Evolutionary conservation across 64 coral and sea anemone species (phyloP), one percentile per base, ranked within the genome.

Genomic region (Orbicella faveolata): DNA sequence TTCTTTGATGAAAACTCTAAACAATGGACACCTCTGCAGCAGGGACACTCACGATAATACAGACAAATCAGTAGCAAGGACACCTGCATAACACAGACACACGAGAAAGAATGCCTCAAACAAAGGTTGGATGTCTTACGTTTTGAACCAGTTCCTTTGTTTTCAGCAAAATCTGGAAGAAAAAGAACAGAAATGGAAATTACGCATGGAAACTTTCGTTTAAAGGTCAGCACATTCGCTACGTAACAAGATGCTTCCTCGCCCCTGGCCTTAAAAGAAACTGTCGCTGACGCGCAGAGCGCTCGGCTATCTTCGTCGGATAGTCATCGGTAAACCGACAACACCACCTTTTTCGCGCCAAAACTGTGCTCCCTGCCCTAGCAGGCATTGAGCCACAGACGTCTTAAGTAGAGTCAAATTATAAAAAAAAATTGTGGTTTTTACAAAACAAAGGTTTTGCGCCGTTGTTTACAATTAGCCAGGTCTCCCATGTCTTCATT

Each of bases 81-180:
- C 12, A 59, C 0, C 10, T 15, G 55, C 44, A 48, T 15, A 59
- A 59, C 15, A 59, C 20, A 11, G 23, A 26, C 4, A 19, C 65
- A 21, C 18, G 21, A 68, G 44, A 48, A 48, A 68, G n/a, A 20
- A 68, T 6, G 11, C 6, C 19, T n/a, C 41, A 78, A 44, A 51
- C 57, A 34, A 55, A 9, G 11, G 12, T 64, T 21, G 17, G 7
- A 57, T 67, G 30, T 83, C 91, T 87, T 76, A 96, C 95, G n/a
- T 93, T 91, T 87, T 98, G 93, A 26, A 98, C 96, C 0, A 98
- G 86, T 61, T 98, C 96, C 90, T 98, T 98, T 4, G 96, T 98
- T 89, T 98, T 98, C 79, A 98, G 90, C 63, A 98, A 89, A 93
- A 98, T 98, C 96, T 98, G 93, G 23, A 61, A 76, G 62, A 74